These are phyloP conservation scores for Cirrhinus mrigala DNA, from an alignment of 2,797 vertebrate species.

Conservation along the genomic window DNA sequence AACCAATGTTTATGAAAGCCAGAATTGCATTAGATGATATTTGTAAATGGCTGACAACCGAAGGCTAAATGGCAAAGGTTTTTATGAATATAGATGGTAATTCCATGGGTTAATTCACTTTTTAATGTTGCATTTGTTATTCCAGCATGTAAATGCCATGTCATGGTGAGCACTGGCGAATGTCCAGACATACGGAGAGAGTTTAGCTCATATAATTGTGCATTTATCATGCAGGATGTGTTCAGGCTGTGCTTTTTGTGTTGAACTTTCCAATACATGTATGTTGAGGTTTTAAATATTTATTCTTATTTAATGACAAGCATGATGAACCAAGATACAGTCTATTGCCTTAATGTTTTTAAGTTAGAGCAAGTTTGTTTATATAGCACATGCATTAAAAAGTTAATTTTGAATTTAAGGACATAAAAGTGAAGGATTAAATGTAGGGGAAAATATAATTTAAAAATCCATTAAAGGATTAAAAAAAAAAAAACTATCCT, in stretches of 20 bases:
- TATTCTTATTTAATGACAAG: not conserved
- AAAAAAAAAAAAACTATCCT: not conserved
- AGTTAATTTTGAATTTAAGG: not conserved
- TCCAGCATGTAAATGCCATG: slow-evolving; percentile 29
- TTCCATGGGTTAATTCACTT: fast-evolving
- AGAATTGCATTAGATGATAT: not conserved
- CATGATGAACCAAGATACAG: not conserved
- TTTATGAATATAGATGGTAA: no score
- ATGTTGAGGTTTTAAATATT: not conserved
- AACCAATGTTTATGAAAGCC: not conserved
- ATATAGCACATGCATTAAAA: not conserved
- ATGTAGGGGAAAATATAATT: not conserved
- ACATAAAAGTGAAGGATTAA: not conserved
- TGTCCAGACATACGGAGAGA: slow-evolving; percentile 17
- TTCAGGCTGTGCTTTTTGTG: not conserved
- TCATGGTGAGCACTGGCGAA: slow-evolving; percentile 41
- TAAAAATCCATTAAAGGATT: not conserved
- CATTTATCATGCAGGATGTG: not conserved
- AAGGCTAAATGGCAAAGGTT: not conserved
- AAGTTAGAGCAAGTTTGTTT: not conserved
- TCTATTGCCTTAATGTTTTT: not conserved
- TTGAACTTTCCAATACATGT: not conserved
- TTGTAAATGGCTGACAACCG: not conserved
- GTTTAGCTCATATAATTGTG: not conserved
- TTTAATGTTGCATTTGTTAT: not conserved